Base-by-base conservation (phyloP, 2,888 invertebrate species). In the Halocaridina rubra region DNA sequence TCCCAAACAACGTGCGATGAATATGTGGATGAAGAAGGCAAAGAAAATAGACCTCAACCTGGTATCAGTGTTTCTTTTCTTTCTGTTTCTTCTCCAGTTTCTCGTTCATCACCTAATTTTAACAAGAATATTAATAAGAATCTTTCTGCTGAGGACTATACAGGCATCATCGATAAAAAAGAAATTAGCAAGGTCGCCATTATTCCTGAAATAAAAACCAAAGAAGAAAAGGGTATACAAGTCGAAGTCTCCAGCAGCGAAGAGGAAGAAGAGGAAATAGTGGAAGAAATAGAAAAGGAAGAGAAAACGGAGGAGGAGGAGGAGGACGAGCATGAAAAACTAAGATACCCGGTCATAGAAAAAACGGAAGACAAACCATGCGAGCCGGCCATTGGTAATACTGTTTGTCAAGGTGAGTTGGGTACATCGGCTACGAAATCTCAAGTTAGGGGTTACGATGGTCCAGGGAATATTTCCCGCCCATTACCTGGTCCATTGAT, bases 211-310 rank as follows among this genome's bases (percentile, higher is more conserved):
- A 59, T 72, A 19, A 84, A 64, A 13, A 72, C 30, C 4, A 71
- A 32, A 27, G 84, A 84, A 57, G 84, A 84, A 27, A 84, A 84
- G 27, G 84, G 84, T 7, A 67, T 84, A n/a, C 84, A 84, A 16
- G 84, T 84, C 8, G 84, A 79, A 29, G 74, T 64, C 27, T 79
- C 67, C 13, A 84, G 84, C 39, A 84, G 84, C 46, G 78, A 79
- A 29, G 84, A 84, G 33, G 84, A 84, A 5, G 46, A 79, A 13
- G 74, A 72, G 0, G 79, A 77, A 16, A 79, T 74, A 10, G 79
- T 79, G 0, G 61, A 84, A 10, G 77, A 13, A 19, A 27, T 57
- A 5, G 61, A 80, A 10, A 61, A 72, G 5, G 81, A 77, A 4
- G 69, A 57, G 10, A 57, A 71, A 33, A n/a, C n/a, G 27, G 76